Evolutionary conservation across 2,113 vertebrate genomes (phyloP).

Genomic region (Manacus vitellinus): DNA sequence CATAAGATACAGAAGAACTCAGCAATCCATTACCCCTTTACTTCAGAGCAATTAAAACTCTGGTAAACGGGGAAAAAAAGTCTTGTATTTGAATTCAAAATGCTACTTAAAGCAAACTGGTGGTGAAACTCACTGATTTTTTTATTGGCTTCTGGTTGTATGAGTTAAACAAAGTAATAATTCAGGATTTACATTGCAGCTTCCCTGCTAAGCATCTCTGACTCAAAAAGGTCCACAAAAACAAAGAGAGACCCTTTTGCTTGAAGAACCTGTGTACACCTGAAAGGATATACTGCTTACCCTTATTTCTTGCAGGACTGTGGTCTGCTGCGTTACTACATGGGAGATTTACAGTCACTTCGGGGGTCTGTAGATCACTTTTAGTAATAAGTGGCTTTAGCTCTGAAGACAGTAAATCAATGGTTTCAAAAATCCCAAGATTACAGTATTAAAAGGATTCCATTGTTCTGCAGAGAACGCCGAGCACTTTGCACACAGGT

Average conservation of each 20-base stretch:
- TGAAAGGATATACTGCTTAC: neutral
- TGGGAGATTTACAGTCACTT: neutral
- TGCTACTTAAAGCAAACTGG: neutral
- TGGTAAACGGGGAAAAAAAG: neutral
- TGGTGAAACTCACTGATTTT: neutral
- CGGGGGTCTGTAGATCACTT: neutral
- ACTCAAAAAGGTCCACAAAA: neutral
- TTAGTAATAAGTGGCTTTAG: neutral
- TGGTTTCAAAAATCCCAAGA: slow-evolving; percentile 11
- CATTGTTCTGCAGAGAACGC: slow-evolving; percentile 45
- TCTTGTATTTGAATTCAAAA: neutral
- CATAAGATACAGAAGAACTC: neutral
- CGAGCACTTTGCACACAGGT: slow-evolving; percentile 34
- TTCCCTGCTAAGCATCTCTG: neutral
- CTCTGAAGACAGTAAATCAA: slow-evolving; percentile 34
- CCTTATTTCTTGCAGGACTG: neutral
- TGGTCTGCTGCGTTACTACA: neutral
- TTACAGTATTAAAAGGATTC: slow-evolving; percentile 29
- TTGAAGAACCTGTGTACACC: neutral
- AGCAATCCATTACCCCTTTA: neutral
- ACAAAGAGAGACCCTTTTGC: neutral
- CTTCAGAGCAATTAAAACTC: neutral
- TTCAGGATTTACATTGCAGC: neutral
- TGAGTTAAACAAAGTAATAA: neutral
- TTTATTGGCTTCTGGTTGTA: neutral